These are phyloP conservation scores for Cecidostiba fungosa DNA, from an alignment of 2,888 invertebrate species.

Conservation along the genomic window DNA sequence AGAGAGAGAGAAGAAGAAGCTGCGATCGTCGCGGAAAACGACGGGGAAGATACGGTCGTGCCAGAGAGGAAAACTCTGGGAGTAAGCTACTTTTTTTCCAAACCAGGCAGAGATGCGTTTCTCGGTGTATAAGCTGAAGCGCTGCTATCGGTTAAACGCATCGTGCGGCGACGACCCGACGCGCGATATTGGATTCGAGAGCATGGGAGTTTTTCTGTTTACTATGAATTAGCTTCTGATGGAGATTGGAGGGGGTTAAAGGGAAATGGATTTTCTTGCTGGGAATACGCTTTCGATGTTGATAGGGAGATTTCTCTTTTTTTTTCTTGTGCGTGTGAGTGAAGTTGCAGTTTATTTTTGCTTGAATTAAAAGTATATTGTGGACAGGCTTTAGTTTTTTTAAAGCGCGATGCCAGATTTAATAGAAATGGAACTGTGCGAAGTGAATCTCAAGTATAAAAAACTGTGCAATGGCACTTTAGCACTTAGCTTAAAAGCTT, in stretches of 20 bases:
- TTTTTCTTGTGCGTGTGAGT: too few species aligned
- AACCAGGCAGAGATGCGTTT: not conserved
- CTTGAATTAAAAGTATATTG: too few species aligned
- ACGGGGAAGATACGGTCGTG: not conserved
- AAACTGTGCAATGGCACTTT: too few species aligned
- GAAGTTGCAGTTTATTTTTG: too few species aligned
- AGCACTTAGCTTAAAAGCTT: too few species aligned
- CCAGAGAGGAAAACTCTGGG: constrained; percentile 43
- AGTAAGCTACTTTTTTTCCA: constrained; percentile 54
- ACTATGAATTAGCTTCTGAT: constrained; percentile 49
- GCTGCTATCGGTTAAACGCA: constrained; percentile 11
- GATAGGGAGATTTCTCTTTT: not conserved
- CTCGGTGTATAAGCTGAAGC: constrained; percentile 7
- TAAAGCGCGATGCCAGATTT: too few species aligned
- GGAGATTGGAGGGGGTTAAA: not conserved
- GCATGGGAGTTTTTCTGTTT: constrained; percentile 21
- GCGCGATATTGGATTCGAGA: not conserved
- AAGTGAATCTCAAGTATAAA: too few species aligned
- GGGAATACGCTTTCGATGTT: not conserved
- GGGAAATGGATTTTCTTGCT: constrained; percentile 30
- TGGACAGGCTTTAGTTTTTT: too few species aligned
- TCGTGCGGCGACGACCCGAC: not conserved
- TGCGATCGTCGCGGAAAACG: not conserved
- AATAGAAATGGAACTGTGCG: too few species aligned
- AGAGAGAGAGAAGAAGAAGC: constrained; percentile 2